Base-by-base conservation (phyloP, 2,888 invertebrate genomes). In the Tryphoninae sp. region DNA sequence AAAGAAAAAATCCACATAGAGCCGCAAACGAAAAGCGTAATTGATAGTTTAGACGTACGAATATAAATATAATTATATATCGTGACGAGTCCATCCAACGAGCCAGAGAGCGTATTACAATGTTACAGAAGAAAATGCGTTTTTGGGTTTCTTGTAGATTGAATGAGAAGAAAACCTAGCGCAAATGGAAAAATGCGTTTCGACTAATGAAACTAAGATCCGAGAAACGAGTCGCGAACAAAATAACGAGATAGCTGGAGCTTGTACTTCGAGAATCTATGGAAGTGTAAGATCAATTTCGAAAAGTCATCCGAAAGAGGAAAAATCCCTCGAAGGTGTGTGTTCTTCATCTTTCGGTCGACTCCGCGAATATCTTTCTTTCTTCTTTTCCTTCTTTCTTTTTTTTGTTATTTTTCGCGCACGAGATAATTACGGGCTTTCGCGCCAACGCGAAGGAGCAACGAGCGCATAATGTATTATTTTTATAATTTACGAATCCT, bases 401-500 rank as follows among this genome's bases (percentile, higher is more conserved):
- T 69, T 68, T 53, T 69, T 68, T 40, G 2, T 40, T 19, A 19
- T 19, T 53, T 69, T 68, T 42, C 68, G 68, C 68, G 59, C 72
- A 59, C 62, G 76, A 76, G 68, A 82, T 68, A 68, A 78, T 78
- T 72, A 68, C 76, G 81, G 82, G 73, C 83, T 82, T 83, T 85
- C 83, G 83, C 86, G 84, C 84, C 86, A 86, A 86, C 87, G 78
- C 78, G 77, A 53, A 40, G 40, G 77, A 74, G 82, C 85, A 86
- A 84, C 86, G 88, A 85, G 33, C 16, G 53, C 45, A 62, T 87
- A 90, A 87, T 82, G 89, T 88, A 87, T 91, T 91, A 90, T 91
- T 91, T 91, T 90, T 89, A 88, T 91, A 90, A 90, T 91, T 90
- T 90, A 81, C 80, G 71, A 86, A 85, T 86, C 85, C 85, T 85